Conservation (phyloP, 2,113 vertebrate genomes). For the Corythaeola cristata region DNA sequence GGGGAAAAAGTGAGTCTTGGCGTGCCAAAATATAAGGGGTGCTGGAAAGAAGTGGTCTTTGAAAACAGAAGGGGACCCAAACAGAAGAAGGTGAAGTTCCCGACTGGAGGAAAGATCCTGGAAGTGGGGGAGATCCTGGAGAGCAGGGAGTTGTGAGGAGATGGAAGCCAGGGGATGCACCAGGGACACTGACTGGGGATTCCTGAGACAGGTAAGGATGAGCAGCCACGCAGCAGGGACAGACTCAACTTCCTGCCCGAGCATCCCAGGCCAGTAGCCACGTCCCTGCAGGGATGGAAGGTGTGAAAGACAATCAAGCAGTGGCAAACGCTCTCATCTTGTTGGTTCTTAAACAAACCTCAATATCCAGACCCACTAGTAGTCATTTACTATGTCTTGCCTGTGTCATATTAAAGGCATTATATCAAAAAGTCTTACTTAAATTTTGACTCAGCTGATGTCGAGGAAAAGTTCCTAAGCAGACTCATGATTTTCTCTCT, state of each 20-base stretch:
- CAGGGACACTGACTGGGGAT: background rate
- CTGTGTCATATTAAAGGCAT: background rate
- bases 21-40: background rate
- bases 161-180: background rate
- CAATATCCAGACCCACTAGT: background rate
- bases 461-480: background rate
- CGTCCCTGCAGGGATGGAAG: background rate
- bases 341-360: background rate
- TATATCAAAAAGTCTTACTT: background rate
- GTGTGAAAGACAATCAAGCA: background rate
- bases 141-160: background rate
- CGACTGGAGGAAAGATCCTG: background rate
- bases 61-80: accelerated
- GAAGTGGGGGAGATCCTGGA: background rate
- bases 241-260: accelerated
- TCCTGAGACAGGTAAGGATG: background rate
- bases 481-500: background rate
- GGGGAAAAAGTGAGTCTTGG: background rate
- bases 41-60: background rate
- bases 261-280: background rate
- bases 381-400: background rate
- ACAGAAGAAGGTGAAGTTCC: background rate
- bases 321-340: background rate
- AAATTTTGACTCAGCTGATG: background rate
- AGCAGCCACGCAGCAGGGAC: background rate